Evolutionary conservation across 2,888 invertebrate species (phyloP), one percentile per base, ranked within the genome.

Genomic region (Drosophila ezoana): DNA sequence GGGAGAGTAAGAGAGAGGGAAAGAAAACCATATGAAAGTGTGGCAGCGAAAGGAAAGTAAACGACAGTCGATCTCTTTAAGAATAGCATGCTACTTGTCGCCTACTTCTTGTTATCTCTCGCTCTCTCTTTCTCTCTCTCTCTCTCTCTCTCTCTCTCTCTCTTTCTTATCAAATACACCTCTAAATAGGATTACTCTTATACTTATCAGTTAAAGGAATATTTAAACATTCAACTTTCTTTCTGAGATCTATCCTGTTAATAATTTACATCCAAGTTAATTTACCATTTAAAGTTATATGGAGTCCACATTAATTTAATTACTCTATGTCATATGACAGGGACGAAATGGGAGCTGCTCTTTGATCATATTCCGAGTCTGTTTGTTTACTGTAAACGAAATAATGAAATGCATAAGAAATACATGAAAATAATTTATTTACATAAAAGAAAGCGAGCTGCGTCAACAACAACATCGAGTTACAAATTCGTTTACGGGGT

Each of bases 401-500:
- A 75, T 75, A 72, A 79, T 72, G 64, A 72, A 80, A 73, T 72
- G 65, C 20, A 44, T 44, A 44, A 23, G 44, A 44, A 44, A 54
- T 35, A 35, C 35, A 44, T 35, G 43, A 37, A 54, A 54, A 16
- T 35, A 44, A 44, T 54, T 35, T 23, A 54, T 44, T 49, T 52
- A 49, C 71, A 71, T 67, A 72, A 75, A 65, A 14, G 54, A 54
- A 54, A 44, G 74, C 68, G 73, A 76, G 76, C 41, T 23, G 54
- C 14, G 44, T 23, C 23, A 44, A 44, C 66, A 44, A 59, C 70
- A 74, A 74, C 71, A 77, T 79, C 71, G 70, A 72, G 71, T 78
- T 76, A 67, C 60, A 83, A 83, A 78, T 81, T 85, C 67, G 59
- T 79, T 83, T 76, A 73, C 63, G 53, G 62, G 62, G 41, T 18